These are phyloP conservation scores for Plemyria rubiginata DNA, from an alignment of 2,888 invertebrate genomes.

Conservation along the genomic window DNA sequence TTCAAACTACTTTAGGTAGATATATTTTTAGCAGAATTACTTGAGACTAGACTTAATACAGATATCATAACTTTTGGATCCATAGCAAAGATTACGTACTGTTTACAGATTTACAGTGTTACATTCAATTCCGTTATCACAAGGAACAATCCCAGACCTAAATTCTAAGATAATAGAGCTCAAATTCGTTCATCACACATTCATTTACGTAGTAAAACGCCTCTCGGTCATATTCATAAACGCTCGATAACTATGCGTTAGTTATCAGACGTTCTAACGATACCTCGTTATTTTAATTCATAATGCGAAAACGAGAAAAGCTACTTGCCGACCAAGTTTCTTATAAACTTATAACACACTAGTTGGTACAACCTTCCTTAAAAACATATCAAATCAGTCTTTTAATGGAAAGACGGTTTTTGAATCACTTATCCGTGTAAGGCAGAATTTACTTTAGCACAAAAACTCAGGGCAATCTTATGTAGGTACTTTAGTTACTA, in stretches of 20 bases:
- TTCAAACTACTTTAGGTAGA: conserved; percentile 15
- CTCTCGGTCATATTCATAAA: neutral
- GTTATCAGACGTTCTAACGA: neutral
- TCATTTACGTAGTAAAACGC: too few species aligned
- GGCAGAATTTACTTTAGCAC: conserved; percentile 36
- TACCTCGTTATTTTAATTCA: neutral
- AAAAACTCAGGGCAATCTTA: neutral
- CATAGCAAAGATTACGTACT: conserved; percentile 24
- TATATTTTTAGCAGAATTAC: conserved; percentile 18
- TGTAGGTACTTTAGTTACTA: too few species aligned
- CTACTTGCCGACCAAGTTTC: neutral
- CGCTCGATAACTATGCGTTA: neutral
- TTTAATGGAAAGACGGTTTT: conserved; percentile 53
- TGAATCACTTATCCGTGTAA: conserved; percentile 31
- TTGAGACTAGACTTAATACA: conserved; percentile 38
- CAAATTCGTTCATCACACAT: conserved; percentile 24
- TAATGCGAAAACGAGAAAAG: neutral
- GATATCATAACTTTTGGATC: conserved; percentile 17
- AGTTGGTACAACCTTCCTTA: conserved; percentile 37
- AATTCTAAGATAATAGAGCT: conserved; percentile 13
- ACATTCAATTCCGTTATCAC: conserved; percentile 39
- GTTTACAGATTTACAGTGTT: conserved; percentile 22
- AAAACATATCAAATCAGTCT: conserved; percentile 58
- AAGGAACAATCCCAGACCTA: conserved; percentile 25
- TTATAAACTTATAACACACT: conserved; percentile 5